Evolutionary conservation across 2,888 invertebrate genomes (phyloP).

Genomic region (Zootermopsis nevadensis): DNA sequence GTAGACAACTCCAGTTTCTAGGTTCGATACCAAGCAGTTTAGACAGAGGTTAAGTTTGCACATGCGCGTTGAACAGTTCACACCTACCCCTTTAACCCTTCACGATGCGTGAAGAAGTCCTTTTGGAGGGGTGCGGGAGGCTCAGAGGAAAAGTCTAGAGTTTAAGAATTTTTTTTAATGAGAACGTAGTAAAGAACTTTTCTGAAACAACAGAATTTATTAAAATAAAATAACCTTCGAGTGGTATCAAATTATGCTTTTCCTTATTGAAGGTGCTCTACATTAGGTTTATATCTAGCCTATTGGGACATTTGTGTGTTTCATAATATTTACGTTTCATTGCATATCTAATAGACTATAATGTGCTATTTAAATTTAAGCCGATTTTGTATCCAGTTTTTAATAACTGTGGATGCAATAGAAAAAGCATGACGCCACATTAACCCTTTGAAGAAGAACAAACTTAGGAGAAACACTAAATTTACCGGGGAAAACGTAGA

Average conservation of each 20-base stretch:
- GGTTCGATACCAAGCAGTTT: neutral
- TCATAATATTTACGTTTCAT: no score
- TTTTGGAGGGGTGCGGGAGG: neutral
- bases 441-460: no score
- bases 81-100: neutral
- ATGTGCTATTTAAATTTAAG: no score
- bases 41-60: neutral
- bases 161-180: conserved; percentile 3
- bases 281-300: neutral
- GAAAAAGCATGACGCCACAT: no score
- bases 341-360: no score
- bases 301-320: no score
- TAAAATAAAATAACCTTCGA: conserved; percentile 10
- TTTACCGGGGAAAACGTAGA: no score
- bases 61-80: neutral
- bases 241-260: neutral
- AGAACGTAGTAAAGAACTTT: neutral
- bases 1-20: neutral
- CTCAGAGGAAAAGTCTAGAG: neutral
- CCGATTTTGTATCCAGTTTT: no score
- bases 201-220: neutral
- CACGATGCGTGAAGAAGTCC: neutral
- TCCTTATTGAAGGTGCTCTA: neutral
- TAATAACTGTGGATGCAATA: no score
- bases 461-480: no score